These are phyloP conservation scores for Drosophila emarginata DNA, from an alignment of 2,888 invertebrate species.

Conservation along the genomic window DNA sequence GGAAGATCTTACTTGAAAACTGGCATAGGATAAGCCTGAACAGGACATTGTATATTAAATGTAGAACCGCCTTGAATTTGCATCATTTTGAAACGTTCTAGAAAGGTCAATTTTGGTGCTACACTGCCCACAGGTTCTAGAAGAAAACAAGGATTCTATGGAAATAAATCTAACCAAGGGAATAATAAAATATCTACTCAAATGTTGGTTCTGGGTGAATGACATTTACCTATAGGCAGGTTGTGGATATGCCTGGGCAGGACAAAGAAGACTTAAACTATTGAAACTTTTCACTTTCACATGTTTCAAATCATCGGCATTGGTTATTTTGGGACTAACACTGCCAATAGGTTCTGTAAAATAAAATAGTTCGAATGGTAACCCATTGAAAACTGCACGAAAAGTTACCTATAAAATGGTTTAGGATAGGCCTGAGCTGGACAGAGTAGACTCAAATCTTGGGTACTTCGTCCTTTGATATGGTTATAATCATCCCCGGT, in stretches of 20 bases:
- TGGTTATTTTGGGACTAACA: constrained; percentile 85
- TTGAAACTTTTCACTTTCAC: constrained; percentile 73
- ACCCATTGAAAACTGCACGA: constrained; percentile 53
- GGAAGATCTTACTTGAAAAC: constrained; percentile 62
- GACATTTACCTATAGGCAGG: constrained; percentile 84
- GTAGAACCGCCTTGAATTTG: constrained; percentile 77
- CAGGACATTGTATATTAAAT: constrained; percentile 89
- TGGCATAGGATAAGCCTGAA: constrained; percentile 89
- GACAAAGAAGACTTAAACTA: constrained; percentile 86
- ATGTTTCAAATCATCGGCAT: constrained; percentile 82
- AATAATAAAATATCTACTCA: neutral
- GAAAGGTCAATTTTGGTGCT: constrained; percentile 85
- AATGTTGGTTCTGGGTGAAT: constrained; percentile 31
- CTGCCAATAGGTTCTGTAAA: constrained; percentile 85
- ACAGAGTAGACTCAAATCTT: constrained; percentile 84
- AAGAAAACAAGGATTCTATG: constrained; percentile 25
- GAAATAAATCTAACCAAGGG: neutral
- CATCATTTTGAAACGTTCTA: constrained; percentile 77
- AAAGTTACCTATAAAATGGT: constrained; percentile 86
- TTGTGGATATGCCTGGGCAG: constrained; percentile 88
- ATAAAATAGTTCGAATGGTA: neutral
- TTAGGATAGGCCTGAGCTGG: constrained; percentile 87
- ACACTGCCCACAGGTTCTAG: constrained; percentile 83
- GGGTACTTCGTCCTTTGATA: constrained; percentile 83
- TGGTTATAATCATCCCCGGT: constrained; percentile 85